Evolutionary conservation across 1,140 invertebrate genomes (phyloP), one percentile per base, ranked within the genome.

Genomic region (Caerostris extrusa): DNA sequence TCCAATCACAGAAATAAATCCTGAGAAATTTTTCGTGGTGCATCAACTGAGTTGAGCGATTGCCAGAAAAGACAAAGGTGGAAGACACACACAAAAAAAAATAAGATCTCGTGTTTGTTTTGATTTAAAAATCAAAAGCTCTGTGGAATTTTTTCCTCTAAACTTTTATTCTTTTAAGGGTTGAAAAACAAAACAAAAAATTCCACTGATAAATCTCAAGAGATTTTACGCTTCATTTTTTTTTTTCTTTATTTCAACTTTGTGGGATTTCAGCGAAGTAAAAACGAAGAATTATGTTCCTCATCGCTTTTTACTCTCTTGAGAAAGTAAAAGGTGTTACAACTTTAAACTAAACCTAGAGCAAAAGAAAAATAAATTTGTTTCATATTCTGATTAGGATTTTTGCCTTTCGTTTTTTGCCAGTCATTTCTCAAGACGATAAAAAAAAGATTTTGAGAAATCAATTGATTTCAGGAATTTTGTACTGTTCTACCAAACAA

Each of bases 71-170:
- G 34, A 77, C 34, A 53, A 77, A 77, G 71, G 53, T 77, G 8
- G 71, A 77, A 77, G 10, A 50, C 71, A 53, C 3, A n/a, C 34
- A 34, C 34, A 69, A 5, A 77, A 10, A 64, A 64, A 77, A 77
- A 77, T 50, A 77, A 10, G 71, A 77, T 77, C 34, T 50, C 19
- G 71, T 77, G 34, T 77, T 77, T 77, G 34, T 50, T 77, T 77
- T 77, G 71, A 77, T 77, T 77, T 77, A 77, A 77, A n/a, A 77
- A 77, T 77, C 71, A 77, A 77, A 77, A 77, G 71, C 34, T 77
- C 34, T 50, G 10, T 50, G 34, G 71, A 77, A 77, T 77, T 77
- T 77, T n/a, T 7, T 34, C 5, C 71, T 77, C 71, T 34, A 34
- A 34, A 34, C 34, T 34, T 34, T 34, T 34, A 34, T 34, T 34